Evolutionary conservation across 2,113 vertebrate species (phyloP).

Genomic region (Hydrochoerus hydrochaeris): DNA sequence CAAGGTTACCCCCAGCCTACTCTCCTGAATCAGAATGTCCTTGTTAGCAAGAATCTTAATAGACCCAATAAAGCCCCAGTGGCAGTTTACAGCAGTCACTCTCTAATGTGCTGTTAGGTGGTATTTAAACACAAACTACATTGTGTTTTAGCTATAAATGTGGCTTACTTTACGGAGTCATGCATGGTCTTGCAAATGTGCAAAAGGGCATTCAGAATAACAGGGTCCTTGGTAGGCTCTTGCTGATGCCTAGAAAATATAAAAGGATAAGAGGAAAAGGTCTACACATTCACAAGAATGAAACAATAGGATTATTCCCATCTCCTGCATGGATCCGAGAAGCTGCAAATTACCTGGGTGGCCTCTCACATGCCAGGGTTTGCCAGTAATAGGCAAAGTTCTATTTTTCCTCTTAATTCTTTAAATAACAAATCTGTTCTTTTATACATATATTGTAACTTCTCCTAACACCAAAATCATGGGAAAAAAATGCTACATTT

Average conservation of each 20-base stretch:
- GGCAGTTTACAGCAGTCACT: not conserved
- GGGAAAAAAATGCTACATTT: not conserved
- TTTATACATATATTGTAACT: not conserved
- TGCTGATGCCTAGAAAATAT: slow-evolving; percentile 91
- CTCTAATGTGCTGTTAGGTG: not conserved
- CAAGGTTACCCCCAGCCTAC: not conserved
- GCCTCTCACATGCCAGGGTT: not conserved
- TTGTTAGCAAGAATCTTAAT: not conserved
- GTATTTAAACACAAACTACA: not conserved
- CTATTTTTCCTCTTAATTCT: not conserved
- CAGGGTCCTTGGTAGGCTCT: slow-evolving; percentile 95
- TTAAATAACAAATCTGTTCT: not conserved
- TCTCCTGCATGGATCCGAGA: not conserved
- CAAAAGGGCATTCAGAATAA: slow-evolving; percentile 97
- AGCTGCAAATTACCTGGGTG: not conserved
- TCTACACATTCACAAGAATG: not conserved
- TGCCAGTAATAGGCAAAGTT: not conserved
- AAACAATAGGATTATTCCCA: not conserved
- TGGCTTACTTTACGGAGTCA: slow-evolving; percentile 97
- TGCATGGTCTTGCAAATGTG: slow-evolving; percentile 99
- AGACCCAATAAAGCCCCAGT: not conserved
- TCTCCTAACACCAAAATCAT: not conserved
- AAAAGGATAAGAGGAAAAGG: slow-evolving; percentile 47
- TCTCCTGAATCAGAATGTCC: not conserved
- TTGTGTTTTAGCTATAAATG: fast-evolving